Percentiles rank a stretch among this genome's conserved stretches.
These are phyloP conservation scores for Beroe forskalii DNA, from an alignment of 37 sponge, comb jelly and placozoan genomes.

Conservation along the genomic window DNA sequence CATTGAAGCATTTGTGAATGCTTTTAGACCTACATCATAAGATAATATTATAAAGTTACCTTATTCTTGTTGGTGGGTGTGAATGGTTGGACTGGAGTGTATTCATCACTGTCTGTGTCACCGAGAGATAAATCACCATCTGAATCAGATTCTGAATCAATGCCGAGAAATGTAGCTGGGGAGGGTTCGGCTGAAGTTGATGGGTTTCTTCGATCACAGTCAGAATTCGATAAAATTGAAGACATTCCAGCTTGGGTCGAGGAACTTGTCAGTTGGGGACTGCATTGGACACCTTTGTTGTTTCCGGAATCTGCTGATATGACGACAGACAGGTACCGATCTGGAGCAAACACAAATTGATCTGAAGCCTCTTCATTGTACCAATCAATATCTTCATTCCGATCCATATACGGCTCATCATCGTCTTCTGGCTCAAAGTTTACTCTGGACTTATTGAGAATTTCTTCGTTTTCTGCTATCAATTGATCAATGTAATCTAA, in stretches of 20 bases:
- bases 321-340: background rate
- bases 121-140: background rate
- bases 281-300: conserved; percentile 21
- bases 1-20: no score
- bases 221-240: background rate
- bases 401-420: no score
- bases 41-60: no score
- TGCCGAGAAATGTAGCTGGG: no score
- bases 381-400: background rate
- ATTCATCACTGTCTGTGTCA: background rate
- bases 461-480: background rate
- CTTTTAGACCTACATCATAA: no score
- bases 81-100: no score
- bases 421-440: background rate
- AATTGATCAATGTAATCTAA: conserved; percentile 1
- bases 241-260: conserved; percentile 7
- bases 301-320: conserved; percentile 20
- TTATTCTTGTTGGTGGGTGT: no score
- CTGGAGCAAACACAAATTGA: background rate
- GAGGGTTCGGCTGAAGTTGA: no score
- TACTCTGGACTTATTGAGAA: background rate
- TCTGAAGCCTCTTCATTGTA: background rate
- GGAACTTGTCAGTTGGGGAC: background rate
- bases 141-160: background rate
- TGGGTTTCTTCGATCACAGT: no score